Evolutionary conservation across 1,140 invertebrate genomes (phyloP), one percentile per base, ranked within the genome.

Genomic region (Euura lappo): DNA sequence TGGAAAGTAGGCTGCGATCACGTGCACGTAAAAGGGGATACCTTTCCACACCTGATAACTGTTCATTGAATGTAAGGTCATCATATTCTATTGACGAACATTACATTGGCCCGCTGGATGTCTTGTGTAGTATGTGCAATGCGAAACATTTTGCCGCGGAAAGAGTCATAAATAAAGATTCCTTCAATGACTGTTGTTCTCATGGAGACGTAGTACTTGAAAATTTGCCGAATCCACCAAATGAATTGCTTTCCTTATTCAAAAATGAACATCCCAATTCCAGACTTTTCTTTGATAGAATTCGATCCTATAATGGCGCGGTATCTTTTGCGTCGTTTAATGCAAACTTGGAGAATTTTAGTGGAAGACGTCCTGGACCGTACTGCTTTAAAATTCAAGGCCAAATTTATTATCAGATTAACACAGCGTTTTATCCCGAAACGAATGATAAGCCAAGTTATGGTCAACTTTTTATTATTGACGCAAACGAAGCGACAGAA

Each of bases 311-410:
- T 28, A 28, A 28, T 28, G 28, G 28, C 28, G 28, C 28, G 28
- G 28, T 28, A 28, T 28, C 28, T 28, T 28, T 28, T 28, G 28
- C 28, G 28, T 28, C 28, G 28, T 28, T 28, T 11, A 51, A 51
- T 51, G 47, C 47, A 6, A 51, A 51, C 47, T 51, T 51, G 47
- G 47, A 51, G 6, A 28, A 28, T 28, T 51, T 51, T 51, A 11
- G 47, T 51, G 47, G 47, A 51, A 6, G 47, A 51, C 47, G 47
- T 51, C 47, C 47, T 51, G 47, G 47, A 11, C 47, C 47, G 11
- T 51, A 51, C 11, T 51, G 47, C 47, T 72, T 72, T 47, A 72
- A 72, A 51, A 72, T 68, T 13, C 45, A 69, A 44, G 65, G 66
- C 11, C 45, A 72, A 68, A 68, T 72, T 51, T 72, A 68, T 11